Evolutionary conservation across 2,113 vertebrate species (phyloP).

Genomic region (Sinocyclocheilus rhinocerous): DNA sequence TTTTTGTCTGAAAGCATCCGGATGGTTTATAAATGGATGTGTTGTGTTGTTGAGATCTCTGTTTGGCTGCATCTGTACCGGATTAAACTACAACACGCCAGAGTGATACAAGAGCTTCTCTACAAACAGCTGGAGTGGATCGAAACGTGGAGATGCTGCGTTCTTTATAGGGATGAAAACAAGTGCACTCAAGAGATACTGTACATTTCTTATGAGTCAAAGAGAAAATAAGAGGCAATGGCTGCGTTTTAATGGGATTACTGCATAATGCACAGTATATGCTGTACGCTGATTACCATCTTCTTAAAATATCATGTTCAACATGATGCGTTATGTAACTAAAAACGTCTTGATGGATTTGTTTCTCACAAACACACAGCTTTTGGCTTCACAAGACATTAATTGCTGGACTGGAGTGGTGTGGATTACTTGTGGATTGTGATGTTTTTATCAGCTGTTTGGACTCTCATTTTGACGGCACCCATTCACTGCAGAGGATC

Average conservation of each 20-base stretch:
- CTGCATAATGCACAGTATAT: background rate
- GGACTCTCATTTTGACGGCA: too few species aligned
- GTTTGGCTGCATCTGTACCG: background rate
- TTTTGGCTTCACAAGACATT: too few species aligned
- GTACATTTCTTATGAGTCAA: background rate
- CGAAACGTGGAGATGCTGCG: background rate
- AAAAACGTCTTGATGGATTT: too few species aligned
- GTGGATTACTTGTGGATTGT: too few species aligned
- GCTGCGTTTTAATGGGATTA: background rate
- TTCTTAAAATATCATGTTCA: background rate
- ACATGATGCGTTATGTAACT: background rate
- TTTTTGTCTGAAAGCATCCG: slow-evolving; percentile 7
- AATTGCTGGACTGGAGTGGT: too few species aligned
- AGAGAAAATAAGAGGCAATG: background rate
- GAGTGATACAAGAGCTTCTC: background rate
- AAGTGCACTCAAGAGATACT: background rate
- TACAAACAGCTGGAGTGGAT: background rate
- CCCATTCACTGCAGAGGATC: too few species aligned
- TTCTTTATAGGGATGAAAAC: background rate
- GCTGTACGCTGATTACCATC: background rate
- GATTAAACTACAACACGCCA: background rate
- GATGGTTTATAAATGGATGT: background rate
- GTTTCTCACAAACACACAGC: too few species aligned
- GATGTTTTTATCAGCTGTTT: too few species aligned
- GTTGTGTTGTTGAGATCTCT: background rate